These are phyloP conservation scores for Dendrophyllia cribrosa DNA, from an alignment of 64 coral and sea anemone species.

Conservation along the genomic window DNA sequence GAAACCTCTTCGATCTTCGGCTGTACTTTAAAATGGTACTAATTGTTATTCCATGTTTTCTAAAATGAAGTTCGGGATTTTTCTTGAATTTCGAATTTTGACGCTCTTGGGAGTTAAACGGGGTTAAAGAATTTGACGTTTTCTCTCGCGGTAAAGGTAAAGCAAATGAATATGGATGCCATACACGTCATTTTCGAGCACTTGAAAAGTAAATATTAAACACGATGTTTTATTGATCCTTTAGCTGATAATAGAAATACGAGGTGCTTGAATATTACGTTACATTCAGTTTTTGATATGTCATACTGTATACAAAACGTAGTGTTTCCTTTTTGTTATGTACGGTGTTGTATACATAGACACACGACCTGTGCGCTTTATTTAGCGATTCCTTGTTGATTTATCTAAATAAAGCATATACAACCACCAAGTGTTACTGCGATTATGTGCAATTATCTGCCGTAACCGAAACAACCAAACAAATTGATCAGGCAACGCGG, in stretches of 20 bases:
- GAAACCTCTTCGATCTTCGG: too few relatives aligned
- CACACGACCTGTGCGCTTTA: neutral
- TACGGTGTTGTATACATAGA: neutral
- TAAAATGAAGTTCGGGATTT: too few relatives aligned
- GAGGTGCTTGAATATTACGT: neutral
- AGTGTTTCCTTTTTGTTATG: neutral
- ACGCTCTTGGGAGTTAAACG: too few relatives aligned
- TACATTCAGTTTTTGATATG: constrained; percentile 4
- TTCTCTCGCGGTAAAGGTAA: too few relatives aligned
- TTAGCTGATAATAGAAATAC: neutral
- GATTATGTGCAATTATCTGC: constrained; percentile 32
- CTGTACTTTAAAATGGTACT: too few relatives aligned
- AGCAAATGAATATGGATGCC: neutral
- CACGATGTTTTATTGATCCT: neutral
- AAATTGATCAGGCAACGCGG: neutral
- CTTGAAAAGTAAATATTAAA: constrained; percentile 32
- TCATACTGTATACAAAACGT: constrained; percentile 7
- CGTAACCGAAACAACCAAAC: constrained; percentile 13
- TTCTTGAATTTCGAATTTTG: too few relatives aligned
- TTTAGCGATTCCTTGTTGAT: neutral
- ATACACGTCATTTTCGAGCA: neutral
- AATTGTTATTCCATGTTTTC: too few relatives aligned
- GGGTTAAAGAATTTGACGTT: too few relatives aligned
- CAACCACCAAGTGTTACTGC: neutral
- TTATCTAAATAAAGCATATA: constrained; percentile 31